Conservation (phyloP, 2,797 vertebrate genomes). For the Clarias fuscus region DNA sequence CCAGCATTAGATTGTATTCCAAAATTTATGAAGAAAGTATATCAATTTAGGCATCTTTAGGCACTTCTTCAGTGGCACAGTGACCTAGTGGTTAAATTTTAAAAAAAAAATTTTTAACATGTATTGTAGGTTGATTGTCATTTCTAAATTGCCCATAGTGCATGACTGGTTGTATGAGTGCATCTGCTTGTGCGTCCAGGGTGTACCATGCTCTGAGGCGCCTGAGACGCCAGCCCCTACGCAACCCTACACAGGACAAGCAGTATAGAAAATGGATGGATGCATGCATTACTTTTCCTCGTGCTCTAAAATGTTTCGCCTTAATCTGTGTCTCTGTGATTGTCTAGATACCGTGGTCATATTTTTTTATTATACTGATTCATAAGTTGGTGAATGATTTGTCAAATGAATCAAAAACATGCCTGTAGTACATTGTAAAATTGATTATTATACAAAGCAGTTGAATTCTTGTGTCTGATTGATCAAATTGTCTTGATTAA, state of each 20-base stretch:
- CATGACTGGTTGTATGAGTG: too few relatives aligned
- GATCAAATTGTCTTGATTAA: background rate
- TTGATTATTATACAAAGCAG: background rate
- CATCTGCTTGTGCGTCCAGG: too few relatives aligned
- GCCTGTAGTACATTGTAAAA: background rate
- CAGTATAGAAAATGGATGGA: too few relatives aligned
- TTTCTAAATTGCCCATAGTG: too few relatives aligned
- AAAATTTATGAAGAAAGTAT: background rate
- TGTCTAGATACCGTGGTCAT: background rate
- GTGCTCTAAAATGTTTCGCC: background rate
- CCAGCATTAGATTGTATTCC: background rate
- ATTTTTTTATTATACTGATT: background rate
- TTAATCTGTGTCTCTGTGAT: background rate
- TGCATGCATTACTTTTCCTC: background rate
- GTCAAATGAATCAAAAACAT: background rate
- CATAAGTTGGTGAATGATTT: background rate
- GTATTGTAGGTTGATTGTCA: too few relatives aligned
- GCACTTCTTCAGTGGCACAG: background rate
- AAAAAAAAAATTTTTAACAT: too few relatives aligned
- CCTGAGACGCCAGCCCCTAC: too few relatives aligned
- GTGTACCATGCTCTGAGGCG: too few relatives aligned
- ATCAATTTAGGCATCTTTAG: background rate
- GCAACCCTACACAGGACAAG: too few relatives aligned
- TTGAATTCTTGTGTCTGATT: background rate
- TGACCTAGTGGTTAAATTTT: too few relatives aligned